Evolutionary conservation across 2,888 invertebrate genomes (phyloP), one percentile per base, ranked within the genome.

Genomic region (Empis livida): DNA sequence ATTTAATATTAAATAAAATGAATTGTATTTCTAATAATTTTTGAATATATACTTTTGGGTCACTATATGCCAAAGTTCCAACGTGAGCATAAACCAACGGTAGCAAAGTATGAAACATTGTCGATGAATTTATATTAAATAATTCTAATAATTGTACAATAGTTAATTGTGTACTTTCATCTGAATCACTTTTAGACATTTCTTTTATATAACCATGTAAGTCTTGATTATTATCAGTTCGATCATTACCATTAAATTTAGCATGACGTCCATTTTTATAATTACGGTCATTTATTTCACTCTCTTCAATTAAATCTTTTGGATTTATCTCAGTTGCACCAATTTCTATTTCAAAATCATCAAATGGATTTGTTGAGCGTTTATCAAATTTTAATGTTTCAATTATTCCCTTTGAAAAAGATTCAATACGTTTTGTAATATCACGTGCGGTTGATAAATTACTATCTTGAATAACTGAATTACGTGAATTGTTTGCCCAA

Each of bases 61-160:
- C 93, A 46, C 83, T 84, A 52, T 77, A 68, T 3, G 68, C 68
- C 38, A 89, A 75, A 15, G 90, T 87, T 53, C 84, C 83, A 45
- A 94, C 79, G 59, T 91, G 88, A 9, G 92, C 89, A 60, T 92
- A 74, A 14, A 89, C 80, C 51, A 88, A 74, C 1, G 94, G 94
- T 56, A 95, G 67, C 42, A 95, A 73, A 1, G 83, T 86, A 79
- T 88, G 61, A 85, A 78, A 54, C 73, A 79, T 45, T 52, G 67
- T 68, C 3, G 70, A 66, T 31, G 68, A 65, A 14, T 62, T 58
- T 49, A 64, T 57, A 52, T 67, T 68, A 53, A 70, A 70, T 15
- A 68, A 59, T 54, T 68, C 67, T n/a, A 69, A 56, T 43, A 69
- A 55, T 45, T 69, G 65, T 9, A 62, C 53, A 0, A 61, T 60